Evolutionary conservation across 2,113 vertebrate genomes (phyloP), one percentile per base, ranked within the genome.

Genomic region (Choloepus hoffmanni): DNA sequence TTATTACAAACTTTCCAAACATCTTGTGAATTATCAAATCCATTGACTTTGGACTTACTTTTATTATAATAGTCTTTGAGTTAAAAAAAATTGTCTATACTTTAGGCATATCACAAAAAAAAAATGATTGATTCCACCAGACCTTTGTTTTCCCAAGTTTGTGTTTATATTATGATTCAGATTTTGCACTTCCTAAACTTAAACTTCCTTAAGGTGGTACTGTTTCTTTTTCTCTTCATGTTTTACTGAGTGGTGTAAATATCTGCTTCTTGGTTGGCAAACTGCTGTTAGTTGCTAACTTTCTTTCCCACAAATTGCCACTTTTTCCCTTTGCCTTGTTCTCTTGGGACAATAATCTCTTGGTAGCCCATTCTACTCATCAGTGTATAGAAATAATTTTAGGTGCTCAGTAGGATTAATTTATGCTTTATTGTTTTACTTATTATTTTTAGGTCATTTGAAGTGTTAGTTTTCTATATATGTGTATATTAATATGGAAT

Each of bases 181-280:
- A 81, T 96, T 96, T 93, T 92, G 40, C 74, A 72, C 65, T 94
- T 96, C 92, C 85, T 93, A 95, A 96, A 92, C 79, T 93, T 95
- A 93, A 96, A 91, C n/a, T 91, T 90, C 45, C 48, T 96, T 28
- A 72, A 68, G 60, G 62, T 19, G 72, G 84, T 83, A 72, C 67
- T 87, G 73, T 92, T 95, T 95, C 68, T 93, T 96, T 90, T 97
- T 87, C 74, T 95, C 88, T 94, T 96, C 55, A 92, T 94, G 76
- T 94, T 92, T 92, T 10, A 5, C 92, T 97, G 89, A 94, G 86
- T 95, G 79, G 93, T 97, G 95, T 43, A 97, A 97, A 96, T 95
- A 96, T 96, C 94, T 97, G 95, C 33, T 94, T 96, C 79, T 86
- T 65, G 6, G 13, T 72, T 96, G 96, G 95, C 90, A 85, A 96